Base-by-base conservation (phyloP, 2,888 invertebrate species). In the Ophion ellenae region DNA sequence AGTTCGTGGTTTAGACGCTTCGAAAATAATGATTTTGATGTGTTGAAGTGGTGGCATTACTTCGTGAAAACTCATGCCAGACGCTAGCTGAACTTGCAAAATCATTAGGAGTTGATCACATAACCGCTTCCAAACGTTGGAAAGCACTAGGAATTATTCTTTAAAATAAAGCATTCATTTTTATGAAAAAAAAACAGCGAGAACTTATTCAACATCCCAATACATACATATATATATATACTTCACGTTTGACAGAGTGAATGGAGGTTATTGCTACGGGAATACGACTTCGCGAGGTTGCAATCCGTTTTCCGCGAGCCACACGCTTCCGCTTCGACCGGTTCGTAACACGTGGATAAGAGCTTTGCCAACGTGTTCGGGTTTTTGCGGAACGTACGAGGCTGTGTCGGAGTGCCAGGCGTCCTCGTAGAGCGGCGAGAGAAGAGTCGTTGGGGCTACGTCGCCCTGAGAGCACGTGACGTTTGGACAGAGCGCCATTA, bases 321-420 rank as follows among this genome's bases (percentile, higher is more conserved):
- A 97, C 81, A 96, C 96, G 0, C 96, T 96, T n/a, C 97, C 97
- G 91, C 96, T 97, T 88, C 96, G 95, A 11, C 96, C 97, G 89
- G 96, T 96, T 84, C 95, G 95, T 57, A 97, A 93, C 53, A 97
- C 94, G 83, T 97, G 96, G 61, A 96, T 94, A 84, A 97, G 93
- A 17, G 96, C 95, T 89, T 96, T 95, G 0, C 96, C 96, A n/a
- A 97, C 96, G 92, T 96, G 96, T 86, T 97, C 97, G 10, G 96
- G 94, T 89, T 96, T 96, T 92, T 97, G 96, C 32, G 96, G 95
- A 87, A 95, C 95, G 85, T 95, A 95, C 89, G 95, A 96, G 20
- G 96, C 96, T 73, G 96, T 96, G 90, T 97, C 97, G 75, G 95
- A 94, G 89, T 96, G 96, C 96, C 97, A 97, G 10, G 97, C 97